Evolutionary conservation across 2,888 invertebrate species (phyloP).

Genomic region (Drepana falcataria): DNA sequence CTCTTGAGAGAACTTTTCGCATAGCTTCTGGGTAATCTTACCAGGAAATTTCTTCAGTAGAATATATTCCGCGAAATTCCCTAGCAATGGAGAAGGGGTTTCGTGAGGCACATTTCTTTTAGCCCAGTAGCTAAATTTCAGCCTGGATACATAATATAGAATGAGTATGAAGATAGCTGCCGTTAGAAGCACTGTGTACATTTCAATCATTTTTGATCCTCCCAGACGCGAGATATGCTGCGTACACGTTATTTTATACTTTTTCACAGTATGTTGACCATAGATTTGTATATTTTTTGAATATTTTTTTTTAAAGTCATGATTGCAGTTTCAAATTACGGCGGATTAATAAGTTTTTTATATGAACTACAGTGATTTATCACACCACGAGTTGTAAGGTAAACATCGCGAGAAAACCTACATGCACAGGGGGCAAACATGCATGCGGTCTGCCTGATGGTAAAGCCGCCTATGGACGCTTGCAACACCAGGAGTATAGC

Average conservation of each 20-base stretch:
- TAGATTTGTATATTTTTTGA: not conserved
- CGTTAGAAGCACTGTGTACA: not conserved
- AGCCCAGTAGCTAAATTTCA: conserved; percentile 39
- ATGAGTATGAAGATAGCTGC: not conserved
- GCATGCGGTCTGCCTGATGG: too few species aligned
- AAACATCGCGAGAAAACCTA: too few species aligned
- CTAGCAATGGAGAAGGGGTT: conserved; percentile 35
- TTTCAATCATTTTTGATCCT: not conserved
- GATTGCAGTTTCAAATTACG: too few species aligned
- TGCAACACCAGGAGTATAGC: too few species aligned
- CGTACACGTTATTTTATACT: not conserved
- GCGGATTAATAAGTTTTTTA: too few species aligned
- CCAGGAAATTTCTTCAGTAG: conserved; percentile 25
- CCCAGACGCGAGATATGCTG: not conserved
- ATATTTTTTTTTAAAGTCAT: too few species aligned
- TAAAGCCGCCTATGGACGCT: too few species aligned
- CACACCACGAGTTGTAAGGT: too few species aligned
- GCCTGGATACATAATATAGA: conserved; percentile 4
- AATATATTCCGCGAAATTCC: conserved; percentile 40
- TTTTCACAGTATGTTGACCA: not conserved
- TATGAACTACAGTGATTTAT: too few species aligned
- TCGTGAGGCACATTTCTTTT: conserved; percentile 30
- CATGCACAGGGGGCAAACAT: too few species aligned
- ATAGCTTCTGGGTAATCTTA: conserved; percentile 27
- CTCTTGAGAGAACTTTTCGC: conserved; percentile 28